Base-by-base conservation (phyloP, 2,797 vertebrate species). In the Gymnodraco acuticeps region DNA sequence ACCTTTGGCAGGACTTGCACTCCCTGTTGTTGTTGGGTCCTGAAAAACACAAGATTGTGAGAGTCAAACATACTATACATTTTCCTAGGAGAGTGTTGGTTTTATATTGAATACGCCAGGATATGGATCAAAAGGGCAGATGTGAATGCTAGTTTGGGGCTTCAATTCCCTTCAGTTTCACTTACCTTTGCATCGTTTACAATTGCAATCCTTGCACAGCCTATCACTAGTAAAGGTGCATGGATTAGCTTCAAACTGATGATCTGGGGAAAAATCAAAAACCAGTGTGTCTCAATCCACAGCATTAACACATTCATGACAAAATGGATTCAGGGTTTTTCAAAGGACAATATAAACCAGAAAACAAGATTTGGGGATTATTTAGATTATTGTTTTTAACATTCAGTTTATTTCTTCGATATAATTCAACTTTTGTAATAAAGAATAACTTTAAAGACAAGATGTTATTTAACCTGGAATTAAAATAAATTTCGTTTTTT, bases 1-100 rank as follows among this genome's bases (percentile, higher is more conserved):
- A 93, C 90, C 64, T 56, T 54, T 46, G 0, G 59, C 81, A 84
- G 17, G 3, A 1, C 19, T 16, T 6, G 46, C 86, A 85, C 14
- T 48, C 52, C 10, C 0, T 20, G 3, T 1, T 8, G 2, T 1
- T 10, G 5, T 64, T 16, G 3, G 0, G 0, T 0, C 2, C 78
- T 78, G 73, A 70, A 58, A 73, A 23, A 63, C 13, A 41, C 4
- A 2, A 60, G 0, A 58, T 7, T 3, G 19, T 70, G 10, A 67
- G 8, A 67, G 65, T 41, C 23, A 0, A 38, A 52, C 20, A 23
- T 38, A 10, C 3, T 3, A 9, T 8, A 17, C 15, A 12, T 14
- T 63, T 59, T 2, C 17, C 38, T 55, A 55, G 19, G 9, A 47
- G 5, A 9, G 4, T 27, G 8, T 38, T 38, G 33, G 13, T 43